Evolutionary conservation across 2,797 vertebrate genomes (phyloP).

Genomic region (Pseudochromis fuscus): DNA sequence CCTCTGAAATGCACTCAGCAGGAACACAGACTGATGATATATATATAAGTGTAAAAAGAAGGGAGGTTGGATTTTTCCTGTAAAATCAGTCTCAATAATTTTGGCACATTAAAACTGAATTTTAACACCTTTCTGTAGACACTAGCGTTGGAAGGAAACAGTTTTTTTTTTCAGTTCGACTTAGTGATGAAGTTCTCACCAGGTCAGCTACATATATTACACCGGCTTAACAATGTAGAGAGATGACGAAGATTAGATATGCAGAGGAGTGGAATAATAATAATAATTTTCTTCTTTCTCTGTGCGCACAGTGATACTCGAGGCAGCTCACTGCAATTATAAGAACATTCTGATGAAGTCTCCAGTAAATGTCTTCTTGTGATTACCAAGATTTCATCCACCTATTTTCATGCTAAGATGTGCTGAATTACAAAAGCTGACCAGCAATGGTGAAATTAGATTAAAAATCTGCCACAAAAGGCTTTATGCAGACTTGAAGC

Average conservation of each 20-base stretch:
- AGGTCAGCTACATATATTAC: slow-evolving; percentile 27
- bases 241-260: slow-evolving; percentile 19
- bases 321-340: slow-evolving; percentile 30
- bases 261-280: slow-evolving; percentile 17
- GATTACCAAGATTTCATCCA: slow-evolving; percentile 37
- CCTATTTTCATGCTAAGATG: slow-evolving; percentile 45
- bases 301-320: neutral
- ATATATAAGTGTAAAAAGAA: neutral
- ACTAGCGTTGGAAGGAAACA: neutral
- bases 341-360: slow-evolving; percentile 33
- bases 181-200: slow-evolving; percentile 21
- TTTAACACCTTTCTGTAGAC: neutral
- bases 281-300: slow-evolving; percentile 36
- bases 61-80: neutral
- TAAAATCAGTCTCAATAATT: slow-evolving; percentile 2
- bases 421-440: slow-evolving; percentile 24
- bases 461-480: slow-evolving; percentile 9
- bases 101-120: neutral
- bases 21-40: slow-evolving; percentile 20
- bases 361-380: slow-evolving; percentile 20
- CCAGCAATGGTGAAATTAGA: slow-evolving; percentile 16
- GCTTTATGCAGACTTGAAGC: slow-evolving; percentile 4
- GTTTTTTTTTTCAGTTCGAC: slow-evolving; percentile 15
- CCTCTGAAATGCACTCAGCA: slow-evolving; percentile 7
- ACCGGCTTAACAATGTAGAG: slow-evolving; percentile 20